These are phyloP conservation scores for Aricia artaxerxes DNA, from an alignment of 2,888 invertebrate genomes.

Conservation along the genomic window DNA sequence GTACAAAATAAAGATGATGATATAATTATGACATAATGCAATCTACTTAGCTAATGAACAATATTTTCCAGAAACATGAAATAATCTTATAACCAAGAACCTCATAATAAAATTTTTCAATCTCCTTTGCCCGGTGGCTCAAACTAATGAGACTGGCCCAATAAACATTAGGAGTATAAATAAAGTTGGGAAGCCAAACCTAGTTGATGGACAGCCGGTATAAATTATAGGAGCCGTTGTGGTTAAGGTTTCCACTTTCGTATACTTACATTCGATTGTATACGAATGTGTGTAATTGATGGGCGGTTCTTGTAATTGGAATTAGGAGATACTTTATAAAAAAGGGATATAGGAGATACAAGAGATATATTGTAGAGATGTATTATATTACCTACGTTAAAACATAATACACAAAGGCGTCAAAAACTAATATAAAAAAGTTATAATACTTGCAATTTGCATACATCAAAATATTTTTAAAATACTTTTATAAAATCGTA, in stretches of 20 bases:
- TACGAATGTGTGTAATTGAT: conserved; percentile 13
- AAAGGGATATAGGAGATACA: background rate
- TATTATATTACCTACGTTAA: background rate
- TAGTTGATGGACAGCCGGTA: conserved; percentile 24
- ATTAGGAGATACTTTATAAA: background rate
- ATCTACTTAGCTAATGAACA: background rate
- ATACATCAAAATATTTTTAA: too few relatives aligned
- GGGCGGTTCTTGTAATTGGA: background rate
- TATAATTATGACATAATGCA: background rate
- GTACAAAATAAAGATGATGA: background rate
- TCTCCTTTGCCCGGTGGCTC: background rate
- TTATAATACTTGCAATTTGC: too few relatives aligned
- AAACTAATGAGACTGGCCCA: conserved; percentile 2
- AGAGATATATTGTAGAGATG: background rate
- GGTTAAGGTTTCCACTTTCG: conserved; percentile 20
- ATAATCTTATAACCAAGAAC: conserved; percentile 4
- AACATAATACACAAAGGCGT: too few relatives aligned
- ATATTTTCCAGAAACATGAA: background rate
- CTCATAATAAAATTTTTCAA: conserved; percentile 26
- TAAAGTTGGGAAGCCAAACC: conserved; percentile 27
- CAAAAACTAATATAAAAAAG: too few relatives aligned
- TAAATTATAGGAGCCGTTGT: conserved; percentile 21
- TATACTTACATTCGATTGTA: background rate
- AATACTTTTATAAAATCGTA: too few relatives aligned
- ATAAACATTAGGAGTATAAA: conserved; percentile 18